Conservation (phyloP, 2,888 invertebrate genomes). For the Tetragonisca angustula region DNA sequence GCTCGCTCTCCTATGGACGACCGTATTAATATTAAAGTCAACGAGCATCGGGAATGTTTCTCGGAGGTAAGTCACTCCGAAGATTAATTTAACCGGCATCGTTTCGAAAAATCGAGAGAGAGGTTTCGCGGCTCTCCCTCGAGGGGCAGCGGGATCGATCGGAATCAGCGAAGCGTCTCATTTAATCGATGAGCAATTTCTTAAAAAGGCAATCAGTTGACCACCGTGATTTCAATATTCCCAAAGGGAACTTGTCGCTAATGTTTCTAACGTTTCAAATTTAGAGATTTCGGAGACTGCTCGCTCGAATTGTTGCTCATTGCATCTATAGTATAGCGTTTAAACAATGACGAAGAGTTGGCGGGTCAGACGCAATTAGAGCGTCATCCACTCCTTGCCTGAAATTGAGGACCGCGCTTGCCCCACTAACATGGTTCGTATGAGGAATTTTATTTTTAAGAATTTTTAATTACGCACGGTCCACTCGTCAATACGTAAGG, state of each 20-base stretch:
- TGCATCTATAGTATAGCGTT: too few relatives aligned
- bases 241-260: slow-evolving; percentile 26
- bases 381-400: too few relatives aligned
- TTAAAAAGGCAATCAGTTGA: slow-evolving; percentile 52
- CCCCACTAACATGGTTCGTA: too few relatives aligned
- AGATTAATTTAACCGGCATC: slow-evolving; percentile 8
- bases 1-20: background rate
- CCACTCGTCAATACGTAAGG: too few relatives aligned
- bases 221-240: slow-evolving; percentile 39
- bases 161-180: slow-evolving; percentile 52
- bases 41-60: background rate
- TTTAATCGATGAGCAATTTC: slow-evolving; percentile 55
- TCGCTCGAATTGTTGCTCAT: too few relatives aligned
- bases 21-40: slow-evolving; percentile 22
- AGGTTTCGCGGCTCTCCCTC: slow-evolving; percentile 36
- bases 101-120: slow-evolving; percentile 16
- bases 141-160: slow-evolving; percentile 41
- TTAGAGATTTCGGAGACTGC: too few relatives aligned
- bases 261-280: too few relatives aligned
- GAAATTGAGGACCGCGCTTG: too few relatives aligned
- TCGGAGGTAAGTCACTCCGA: background rate
- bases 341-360: too few relatives aligned
- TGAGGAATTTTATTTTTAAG: too few relatives aligned
- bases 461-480: too few relatives aligned
- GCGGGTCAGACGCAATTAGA: too few relatives aligned